These are phyloP conservation scores for Saguinus midas DNA, from an alignment of 2,113 vertebrate genomes.

Conservation along the genomic window DNA sequence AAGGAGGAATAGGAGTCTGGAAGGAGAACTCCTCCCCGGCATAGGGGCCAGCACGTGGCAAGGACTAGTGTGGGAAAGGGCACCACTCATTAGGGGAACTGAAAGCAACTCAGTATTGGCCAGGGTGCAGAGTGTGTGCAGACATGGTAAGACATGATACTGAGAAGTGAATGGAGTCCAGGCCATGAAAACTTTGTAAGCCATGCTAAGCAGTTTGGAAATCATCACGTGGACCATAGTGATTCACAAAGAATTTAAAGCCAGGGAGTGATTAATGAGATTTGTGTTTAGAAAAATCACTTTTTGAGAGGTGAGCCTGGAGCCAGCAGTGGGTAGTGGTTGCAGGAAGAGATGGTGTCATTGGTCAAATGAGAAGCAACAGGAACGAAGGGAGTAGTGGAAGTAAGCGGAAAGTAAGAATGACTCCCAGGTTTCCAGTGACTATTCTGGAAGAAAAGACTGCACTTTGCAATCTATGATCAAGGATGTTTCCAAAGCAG, in stretches of 20 bases:
- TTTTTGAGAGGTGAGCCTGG: neutral
- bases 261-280: neutral
- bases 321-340: neutral
- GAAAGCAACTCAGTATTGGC: constrained; percentile 47
- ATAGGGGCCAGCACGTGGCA: neutral
- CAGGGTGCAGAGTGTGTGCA: neutral
- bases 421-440: neutral
- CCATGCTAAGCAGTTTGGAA: neutral
- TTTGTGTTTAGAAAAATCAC: constrained; percentile 35
- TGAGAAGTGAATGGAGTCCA: neutral
- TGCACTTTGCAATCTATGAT: neutral
- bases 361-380: neutral
- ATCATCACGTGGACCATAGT: neutral
- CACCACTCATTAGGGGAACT: neutral
- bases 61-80: neutral
- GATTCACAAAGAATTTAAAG: neutral
- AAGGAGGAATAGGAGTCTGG: neutral
- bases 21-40: neutral
- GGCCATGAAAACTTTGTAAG: constrained; percentile 37
- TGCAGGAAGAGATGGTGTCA: neutral
- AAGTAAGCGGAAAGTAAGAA: constrained; percentile 7
- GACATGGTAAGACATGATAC: neutral
- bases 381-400: neutral
- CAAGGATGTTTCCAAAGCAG: neutral
- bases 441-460: neutral